Evolutionary conservation across 1,140 invertebrate genomes (phyloP), one percentile per base, ranked within the genome.

Genomic region (Brachionus asplanchnoidis): DNA sequence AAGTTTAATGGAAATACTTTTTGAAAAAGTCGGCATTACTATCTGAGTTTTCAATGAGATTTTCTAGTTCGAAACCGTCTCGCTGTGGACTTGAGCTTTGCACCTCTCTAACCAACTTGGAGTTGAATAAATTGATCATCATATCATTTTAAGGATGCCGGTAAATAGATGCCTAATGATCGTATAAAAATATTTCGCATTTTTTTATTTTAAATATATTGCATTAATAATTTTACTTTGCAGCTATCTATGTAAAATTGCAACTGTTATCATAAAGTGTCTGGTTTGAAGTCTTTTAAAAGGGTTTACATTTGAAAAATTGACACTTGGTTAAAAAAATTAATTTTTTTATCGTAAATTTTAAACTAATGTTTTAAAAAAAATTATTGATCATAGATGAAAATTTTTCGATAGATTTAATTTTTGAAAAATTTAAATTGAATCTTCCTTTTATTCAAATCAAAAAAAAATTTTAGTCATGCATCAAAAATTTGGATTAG

Each of bases 61-160:
- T 82, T 40, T 68, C 53, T 32, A 82, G 0, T 82, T 82, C 79
- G 40, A 28, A 82, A 40, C 65, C 79, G n/a, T 82, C 79, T 60
- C 79, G 11, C 32, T 82, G 53, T 56, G 79, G 79, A 60, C 53
- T 46, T 5, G 73, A 77, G n/a, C 42, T 50, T 9, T 11, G 17
- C 12, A 50, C 20, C 26, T 46, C 23, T 26, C 53, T 77, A 1
- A 77, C 42, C 20, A 77, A 8, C 26, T 53, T 46, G 9, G 17
- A 36, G 14, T 77, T 77, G 4, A 77, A 77, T 50, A 77, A 50
- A 36, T 77, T 77, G 7, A 77, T 77, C 17, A 40, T 42, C 17
- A 6, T 44, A 36, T 8, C 40, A 42, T 75, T 68, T 9, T 28
- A 68, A 40, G 32, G 14, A 28, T 68, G 11, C 32, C 32, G 65